Percentiles rank a stretch among this genome's conserved stretches.
These are phyloP conservation scores for Pyxicephalus adspersus DNA, from an alignment of 2,113 vertebrate species.

Conservation along the genomic window DNA sequence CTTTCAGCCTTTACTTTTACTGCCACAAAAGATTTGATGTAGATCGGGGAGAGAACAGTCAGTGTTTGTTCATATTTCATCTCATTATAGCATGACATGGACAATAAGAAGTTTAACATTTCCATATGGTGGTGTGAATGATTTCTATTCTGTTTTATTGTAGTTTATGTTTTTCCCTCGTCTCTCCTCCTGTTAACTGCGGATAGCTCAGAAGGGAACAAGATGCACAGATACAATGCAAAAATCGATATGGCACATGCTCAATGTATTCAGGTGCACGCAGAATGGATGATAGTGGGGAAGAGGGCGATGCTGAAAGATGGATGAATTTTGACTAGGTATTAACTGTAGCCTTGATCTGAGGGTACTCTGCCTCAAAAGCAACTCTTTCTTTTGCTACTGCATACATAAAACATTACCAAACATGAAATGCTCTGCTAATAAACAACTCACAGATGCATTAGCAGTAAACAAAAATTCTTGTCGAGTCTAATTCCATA, in stretches of 20 bases:
- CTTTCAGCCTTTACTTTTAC: too few species aligned
- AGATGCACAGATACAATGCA: constrained; percentile 51
- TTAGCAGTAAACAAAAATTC: too few species aligned
- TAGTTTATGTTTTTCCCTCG: constrained; percentile 59
- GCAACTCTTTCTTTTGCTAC: not conserved
- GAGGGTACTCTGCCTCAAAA: constrained; percentile 12
- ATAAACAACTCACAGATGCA: too few species aligned
- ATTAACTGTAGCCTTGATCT: constrained; percentile 30
- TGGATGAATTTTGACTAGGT: constrained; percentile 37
- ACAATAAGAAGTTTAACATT: constrained; percentile 13
- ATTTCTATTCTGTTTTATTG: constrained; percentile 64
- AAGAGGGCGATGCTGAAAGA: constrained; percentile 3
- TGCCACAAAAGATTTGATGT: too few species aligned
- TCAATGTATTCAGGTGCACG: constrained; percentile 33
- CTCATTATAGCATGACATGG: constrained; percentile 13
- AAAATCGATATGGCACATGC: constrained; percentile 34
- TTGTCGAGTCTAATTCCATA: too few species aligned
- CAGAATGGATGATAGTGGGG: constrained; percentile 24
- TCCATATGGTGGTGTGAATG: constrained; percentile 68
- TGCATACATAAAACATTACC: too few species aligned
- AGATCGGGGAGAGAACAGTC: too few species aligned
- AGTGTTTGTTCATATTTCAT: too few species aligned
- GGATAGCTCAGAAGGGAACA: constrained; percentile 60
- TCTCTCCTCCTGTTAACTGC: constrained; percentile 57
- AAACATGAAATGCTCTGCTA: too few species aligned